phyloP scores from a whole-genome alignment of 2,113 vertebrate species.

The Bothrops jararaca region DNA sequence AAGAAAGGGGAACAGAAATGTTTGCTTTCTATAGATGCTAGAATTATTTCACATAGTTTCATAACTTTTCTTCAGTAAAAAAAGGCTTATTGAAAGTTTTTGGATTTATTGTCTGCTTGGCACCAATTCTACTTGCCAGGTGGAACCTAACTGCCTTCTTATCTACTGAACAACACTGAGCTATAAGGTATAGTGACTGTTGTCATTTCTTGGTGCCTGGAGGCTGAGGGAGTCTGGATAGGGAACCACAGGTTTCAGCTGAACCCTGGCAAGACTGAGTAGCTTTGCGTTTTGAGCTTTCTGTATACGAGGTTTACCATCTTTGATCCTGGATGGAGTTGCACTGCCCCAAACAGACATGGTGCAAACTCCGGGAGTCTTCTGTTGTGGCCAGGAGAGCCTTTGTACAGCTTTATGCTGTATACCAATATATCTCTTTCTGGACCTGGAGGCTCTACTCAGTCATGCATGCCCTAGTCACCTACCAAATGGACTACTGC shows the following conservation, averaged over 20 bases:
- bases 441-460: background rate
- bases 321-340: background rate
- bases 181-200: background rate
- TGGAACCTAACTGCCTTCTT: background rate
- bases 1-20: background rate
- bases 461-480: background rate
- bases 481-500: background rate
- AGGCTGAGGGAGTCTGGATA: background rate
- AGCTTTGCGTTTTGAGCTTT: background rate
- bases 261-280: background rate
- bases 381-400: background rate
- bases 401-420: background rate
- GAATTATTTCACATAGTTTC: background rate
- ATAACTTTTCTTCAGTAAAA: background rate
- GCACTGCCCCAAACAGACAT: background rate
- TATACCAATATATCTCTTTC: background rate
- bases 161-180: background rate
- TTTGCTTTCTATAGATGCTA: background rate
- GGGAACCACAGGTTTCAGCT: background rate
- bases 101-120: background rate
- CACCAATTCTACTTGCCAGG: background rate
- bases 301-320: background rate
- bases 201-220: background rate
- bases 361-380: background rate
- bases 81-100: background rate